A percentile compares a stretch with the other conserved stretches of the same genome.
These are phyloP conservation scores for Polyploca ridens DNA, from an alignment of 2,888 invertebrate species.

Conservation along the genomic window DNA sequence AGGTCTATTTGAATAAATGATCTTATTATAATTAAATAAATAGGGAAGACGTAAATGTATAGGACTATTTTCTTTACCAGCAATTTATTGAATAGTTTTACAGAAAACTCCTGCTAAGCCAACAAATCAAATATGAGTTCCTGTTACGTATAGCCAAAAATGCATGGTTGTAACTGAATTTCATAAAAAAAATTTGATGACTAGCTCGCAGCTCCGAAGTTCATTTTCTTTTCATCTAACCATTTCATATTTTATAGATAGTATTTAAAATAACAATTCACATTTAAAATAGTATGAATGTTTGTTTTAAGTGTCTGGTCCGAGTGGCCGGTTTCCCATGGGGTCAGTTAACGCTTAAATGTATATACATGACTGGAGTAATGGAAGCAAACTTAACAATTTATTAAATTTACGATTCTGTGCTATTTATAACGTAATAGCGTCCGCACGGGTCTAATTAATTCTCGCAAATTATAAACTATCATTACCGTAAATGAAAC, in stretches of 20 bases:
- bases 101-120: no score
- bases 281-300: slow-evolving; percentile 1
- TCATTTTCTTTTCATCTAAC: background rate
- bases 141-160: no score
- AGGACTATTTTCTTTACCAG: no score
- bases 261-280: background rate
- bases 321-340: background rate
- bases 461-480: background rate
- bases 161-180: background rate
- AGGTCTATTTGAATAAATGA: no score
- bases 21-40: no score
- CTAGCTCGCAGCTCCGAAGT: background rate
- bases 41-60: no score
- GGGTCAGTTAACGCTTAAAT: background rate
- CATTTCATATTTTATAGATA: background rate
- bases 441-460: background rate
- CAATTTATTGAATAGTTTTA: no score
- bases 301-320: background rate
- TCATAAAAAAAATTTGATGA: background rate
- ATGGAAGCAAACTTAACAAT: background rate
- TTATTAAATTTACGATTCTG: slow-evolving; percentile 6
- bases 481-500: background rate
- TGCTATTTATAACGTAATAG: background rate
- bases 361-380: background rate
- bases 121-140: no score